Base-by-base conservation (phyloP, 2,113 vertebrate genomes). In the Vidua chalybeata region DNA sequence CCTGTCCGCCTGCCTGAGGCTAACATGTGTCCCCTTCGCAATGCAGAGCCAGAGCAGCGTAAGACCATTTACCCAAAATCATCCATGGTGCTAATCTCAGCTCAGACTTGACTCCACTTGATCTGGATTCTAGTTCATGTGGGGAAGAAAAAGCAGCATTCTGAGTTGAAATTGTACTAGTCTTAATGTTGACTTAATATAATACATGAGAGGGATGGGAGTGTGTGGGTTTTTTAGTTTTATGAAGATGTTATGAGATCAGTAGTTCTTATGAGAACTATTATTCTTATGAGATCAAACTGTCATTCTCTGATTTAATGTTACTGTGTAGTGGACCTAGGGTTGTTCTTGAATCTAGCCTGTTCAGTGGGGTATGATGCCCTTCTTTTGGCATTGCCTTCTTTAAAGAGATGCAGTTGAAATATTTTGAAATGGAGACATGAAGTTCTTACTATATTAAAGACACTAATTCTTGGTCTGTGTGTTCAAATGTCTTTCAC, bases 1-100 rank as follows among this genome's bases (percentile, higher is more conserved):
- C 99, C 99, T 4, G 97, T 99, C 58, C 98, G 98, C 84, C 93
- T 98, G 80, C 98, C 95, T 5, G 99, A 99, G 58, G 89, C 97
- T 3, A 92, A 83, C 52, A 68, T 87, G 8, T 97, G 98, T 63
- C 98, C 97, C 20, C 98, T 96, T 87, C 99, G 99, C 41, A 86
- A 20, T 43, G 28, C 93, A 8, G 99, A 99, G 14, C 19, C 97
- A 0, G 99, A 99, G 13, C 98, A 98, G 55, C 97, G 99, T 99
- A 96, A 98, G 99, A 33, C 31, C 6, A 0, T 83, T 91, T 80
- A 84, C 10, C 20, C 56, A 52, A 51, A 73, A 62, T 72, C 56
- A 35, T 19, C 13, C 3, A 0, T 51, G 22, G 48, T 39, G 39
- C 20, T 90, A 6, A 51, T 51, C 35, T 75, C 7, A 19, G n/a